A percentile compares a stretch with the other conserved stretches of the same genome.
These are phyloP conservation scores for Mythimna pallens DNA, from an alignment of 2,888 invertebrate species.

Conservation along the genomic window DNA sequence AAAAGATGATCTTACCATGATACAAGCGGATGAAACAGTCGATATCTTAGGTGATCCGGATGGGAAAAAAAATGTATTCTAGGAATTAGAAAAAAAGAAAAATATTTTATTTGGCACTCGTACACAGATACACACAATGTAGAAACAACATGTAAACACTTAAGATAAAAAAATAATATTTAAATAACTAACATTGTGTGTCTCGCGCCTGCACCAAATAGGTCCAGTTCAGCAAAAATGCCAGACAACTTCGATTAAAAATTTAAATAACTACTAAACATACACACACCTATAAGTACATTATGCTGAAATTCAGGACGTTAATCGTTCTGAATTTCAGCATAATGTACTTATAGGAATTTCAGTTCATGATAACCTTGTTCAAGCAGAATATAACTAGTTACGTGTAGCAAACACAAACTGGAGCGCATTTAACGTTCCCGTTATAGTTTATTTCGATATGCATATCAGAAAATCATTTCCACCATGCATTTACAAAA, in stretches of 20 bases:
- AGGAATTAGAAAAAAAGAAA: too few species aligned
- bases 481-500: conserved; percentile 45
- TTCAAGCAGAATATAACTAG: conserved; percentile 20
- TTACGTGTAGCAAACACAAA: conserved; percentile 31
- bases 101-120: too few species aligned
- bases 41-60: too few species aligned
- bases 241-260: too few species aligned
- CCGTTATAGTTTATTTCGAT: conserved; percentile 56
- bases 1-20: neutral
- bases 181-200: too few species aligned
- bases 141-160: too few species aligned
- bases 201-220: too few species aligned
- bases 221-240: too few species aligned
- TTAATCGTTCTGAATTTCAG: neutral
- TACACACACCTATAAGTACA: too few species aligned
- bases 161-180: too few species aligned
- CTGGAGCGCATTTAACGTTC: conserved; percentile 54
- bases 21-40: neutral
- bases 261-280: neutral
- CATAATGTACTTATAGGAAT: conserved; percentile 4
- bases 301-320: too few species aligned
- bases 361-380: conserved; percentile 46
- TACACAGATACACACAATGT: too few species aligned
- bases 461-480: conserved; percentile 61
- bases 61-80: neutral